Base-by-base conservation (phyloP, 2,113 vertebrate species). In the Epinephelus cyanopodus region DNA sequence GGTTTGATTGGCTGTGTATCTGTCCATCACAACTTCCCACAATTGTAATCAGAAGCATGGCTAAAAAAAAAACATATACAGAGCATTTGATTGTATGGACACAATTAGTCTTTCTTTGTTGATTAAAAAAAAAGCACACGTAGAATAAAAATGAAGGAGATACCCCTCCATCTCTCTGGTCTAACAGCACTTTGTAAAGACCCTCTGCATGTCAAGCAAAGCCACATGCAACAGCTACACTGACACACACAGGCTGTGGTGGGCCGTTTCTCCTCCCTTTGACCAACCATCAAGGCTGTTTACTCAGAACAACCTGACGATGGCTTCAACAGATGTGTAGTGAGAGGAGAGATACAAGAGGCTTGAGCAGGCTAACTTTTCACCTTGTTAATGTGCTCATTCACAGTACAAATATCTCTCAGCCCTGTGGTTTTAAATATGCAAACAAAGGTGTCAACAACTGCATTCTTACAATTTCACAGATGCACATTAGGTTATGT, bases 141-240 rank as follows among this genome's bases (percentile, higher is more conserved):
- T 29, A 29, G 29, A 29, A 29, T 29, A 29, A 29, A 29, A 29
- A 5, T 29, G 4, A 29, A 29, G 29, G 29, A 29, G 29, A 29
- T 3, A 42, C 18, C 3, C 19, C 10, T 42, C 33, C 12, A 14
- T 42, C 37, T 63, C 2, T 42, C 61, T 42, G 19, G 2, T n/a
- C 37, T 63, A 11, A 39, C 37, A 14, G 37, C 19, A n/a, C 37
- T 45, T 45, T n/a, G 37, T 63, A 42, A 62, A 62, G 19, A 9
- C 10, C 60, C 21, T 60, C 15, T 52, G 25, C 60, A 58, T 15
- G 15, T 65, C 53, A 61, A 74, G 65, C 37, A 56, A 71, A 33
- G 48, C 67, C 37, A 63, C 67, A 63, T 68, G 54, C 21, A 77
- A 12, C 65, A 71, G 33, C n/a, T 53, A 1, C 33, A 62, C 56